Evolutionary conservation across 2,113 vertebrate genomes (phyloP), one percentile per base, ranked within the genome.

Genomic region (Athene cunicularia): DNA sequence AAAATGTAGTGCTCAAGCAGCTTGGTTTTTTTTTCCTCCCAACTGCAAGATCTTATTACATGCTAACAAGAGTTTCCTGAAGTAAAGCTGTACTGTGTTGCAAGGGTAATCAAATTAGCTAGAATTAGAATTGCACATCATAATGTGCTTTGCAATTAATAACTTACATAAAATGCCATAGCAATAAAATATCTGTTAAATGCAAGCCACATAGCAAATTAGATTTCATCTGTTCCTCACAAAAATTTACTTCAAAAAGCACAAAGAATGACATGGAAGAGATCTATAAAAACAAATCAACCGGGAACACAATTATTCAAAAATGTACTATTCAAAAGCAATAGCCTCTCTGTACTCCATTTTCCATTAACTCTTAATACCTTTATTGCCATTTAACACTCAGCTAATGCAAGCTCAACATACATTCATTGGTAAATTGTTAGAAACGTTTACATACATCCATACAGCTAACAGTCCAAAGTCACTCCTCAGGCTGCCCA

Each of bases 291-390:
- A 98, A 86, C 96, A 94, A 97, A 95, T 95, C 93, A 95, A 95
- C 83, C 77, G 9, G 86, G 93, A 97, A 97, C 0, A 7, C 95
- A 97, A 98, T 97, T 97, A 97, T 96, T 98, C 95, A 97, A 97
- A 97, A 97, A 95, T 53, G 77, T 86, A 79, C 94, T 88, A 63
- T 77, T 95, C 90, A 86, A 91, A 91, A 94, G 94, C 96, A 97
- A 97, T 97, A 76, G 91, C 52, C 74, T 55, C 80, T 90, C 90
- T 90, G 90, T 93, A 92, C 68, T 97, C 70, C 88, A 75, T 95
- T 97, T 98, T 94, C 91, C 93, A 97, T 98, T 97, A 98, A 97
- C 95, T 95, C 83, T 91, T 96, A 97, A 95, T 97, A 97, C 96
- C 88, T 96, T 96, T 91, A 94, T 88, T 95, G 88, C 80, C 75